Conservation (phyloP, 2,113 vertebrate species). For the Caloenas nicobarica region DNA sequence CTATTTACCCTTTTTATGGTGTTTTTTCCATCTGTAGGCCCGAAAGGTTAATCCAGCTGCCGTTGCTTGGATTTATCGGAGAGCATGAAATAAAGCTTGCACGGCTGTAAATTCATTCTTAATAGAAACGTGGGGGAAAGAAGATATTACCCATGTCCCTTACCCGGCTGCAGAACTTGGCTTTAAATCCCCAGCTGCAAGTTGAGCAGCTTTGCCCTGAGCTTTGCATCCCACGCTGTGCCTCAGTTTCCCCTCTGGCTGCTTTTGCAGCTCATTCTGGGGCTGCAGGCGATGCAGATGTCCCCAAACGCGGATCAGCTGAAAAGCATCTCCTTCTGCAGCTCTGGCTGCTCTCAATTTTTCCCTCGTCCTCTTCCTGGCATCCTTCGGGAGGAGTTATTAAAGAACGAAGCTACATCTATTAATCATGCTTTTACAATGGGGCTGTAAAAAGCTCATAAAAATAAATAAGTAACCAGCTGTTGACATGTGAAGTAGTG, state of each 20-base stretch:
- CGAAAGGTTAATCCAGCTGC: neutral
- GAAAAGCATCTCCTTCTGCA: neutral
- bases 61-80: neutral
- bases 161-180: neutral
- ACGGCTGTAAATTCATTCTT: neutral
- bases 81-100: neutral
- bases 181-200: neutral
- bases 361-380: neutral
- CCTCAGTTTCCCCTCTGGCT: neutral
- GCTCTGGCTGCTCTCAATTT: neutral
- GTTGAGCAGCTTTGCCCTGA: neutral
- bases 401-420: neutral
- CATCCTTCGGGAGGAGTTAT: neutral
- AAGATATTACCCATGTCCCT: neutral
- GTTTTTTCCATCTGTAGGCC: neutral
- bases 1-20: neutral
- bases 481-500: neutral
- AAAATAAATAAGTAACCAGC: neutral
- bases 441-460: neutral
- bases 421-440: neutral
- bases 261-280: neutral
- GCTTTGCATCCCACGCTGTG: accelerated
- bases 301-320: accelerated
- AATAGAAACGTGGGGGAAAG: neutral
- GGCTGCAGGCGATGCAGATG: neutral